Evolutionary conservation across 2,888 invertebrate species (phyloP), one percentile per base, ranked within the genome.

Genomic region (Phaonia tiefii): DNA sequence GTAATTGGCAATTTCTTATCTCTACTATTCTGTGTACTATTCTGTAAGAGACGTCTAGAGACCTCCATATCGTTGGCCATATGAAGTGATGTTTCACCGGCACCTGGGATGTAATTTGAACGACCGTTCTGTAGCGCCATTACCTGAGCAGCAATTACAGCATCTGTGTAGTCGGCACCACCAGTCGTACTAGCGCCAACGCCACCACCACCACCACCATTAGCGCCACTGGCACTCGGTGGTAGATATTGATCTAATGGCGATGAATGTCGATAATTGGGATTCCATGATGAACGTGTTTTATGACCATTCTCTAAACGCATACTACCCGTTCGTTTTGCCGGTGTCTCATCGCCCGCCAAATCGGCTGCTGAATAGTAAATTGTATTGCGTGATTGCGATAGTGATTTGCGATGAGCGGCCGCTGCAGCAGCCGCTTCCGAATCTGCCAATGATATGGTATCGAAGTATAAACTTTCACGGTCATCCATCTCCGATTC

Each of bases 351-450:
- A 84, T 89, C 89, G 4, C 87, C 87, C 20, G 88, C 89, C 76
- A 93, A 86, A 88, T 93, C 93, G 54, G 92, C 91, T 0, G 93
- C 92, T 69, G 93, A 93, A 85, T 93, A 93, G 86, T 93, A 93
- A 51, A 93, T 91, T 15, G 93, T 93, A 86, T 92, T 92, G 65
- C 92, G 90, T 31, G 93, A 93, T 85, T 93, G 90, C 80, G 92
- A 92, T 67, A 93, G 82, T 25, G 91, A 90, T 84, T 90, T 89
- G n/a, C 91, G 89, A 84, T 91, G 90, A 4, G 90, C 88, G 58
- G 89, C 90, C 13, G 90, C 89, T 3, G 90, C 90, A 25, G 88
- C 87, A 11, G 84, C 84, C 17, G 90, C 89, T 80, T 90, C 91
- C 37, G 91, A 90, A 49, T 90, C 91, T 66, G 91, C 89, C 83